These are phyloP conservation scores for Halotydeus destructor DNA, from an alignment of 1,140 invertebrate genomes.

Conservation along the genomic window DNA sequence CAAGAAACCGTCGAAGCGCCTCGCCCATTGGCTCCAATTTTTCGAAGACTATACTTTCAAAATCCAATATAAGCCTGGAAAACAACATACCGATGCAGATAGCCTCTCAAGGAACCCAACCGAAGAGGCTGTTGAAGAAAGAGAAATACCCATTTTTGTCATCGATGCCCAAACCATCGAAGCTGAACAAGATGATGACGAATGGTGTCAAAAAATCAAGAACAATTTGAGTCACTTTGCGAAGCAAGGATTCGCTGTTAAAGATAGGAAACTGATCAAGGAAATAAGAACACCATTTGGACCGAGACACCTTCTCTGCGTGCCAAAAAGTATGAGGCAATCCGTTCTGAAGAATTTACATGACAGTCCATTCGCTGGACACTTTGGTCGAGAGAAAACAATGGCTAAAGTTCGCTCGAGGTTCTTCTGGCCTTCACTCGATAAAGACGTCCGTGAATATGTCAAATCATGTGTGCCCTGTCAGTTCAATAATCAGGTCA, in stretches of 20 bases:
- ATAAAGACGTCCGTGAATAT: neutral
- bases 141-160: too few relatives aligned
- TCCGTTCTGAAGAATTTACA: neutral
- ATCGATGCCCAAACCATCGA: neutral
- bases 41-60: conserved; percentile 7
- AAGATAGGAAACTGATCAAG: neutral
- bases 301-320: neutral
- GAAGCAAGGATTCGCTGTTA: neutral
- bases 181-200: neutral
- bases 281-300: too few relatives aligned
- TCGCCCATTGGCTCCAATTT: conserved; percentile 1
- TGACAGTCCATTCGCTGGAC: conserved; percentile 5
- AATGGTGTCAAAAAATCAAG: neutral
- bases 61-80: conserved; percentile 3
- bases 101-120: conserved; percentile 2
- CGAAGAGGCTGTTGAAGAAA: neutral
- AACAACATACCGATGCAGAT: conserved; percentile 6
- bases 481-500: neutral
- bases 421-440: conserved; percentile 1
- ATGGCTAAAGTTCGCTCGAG: neutral
- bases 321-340: conserved; percentile 1
- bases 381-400: neutral
- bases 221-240: neutral
- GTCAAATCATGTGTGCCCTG: conserved; percentile 1
- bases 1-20: neutral